Base-by-base conservation (phyloP, 2,113 vertebrate species). In the Gymnocephalus cernua region DNA sequence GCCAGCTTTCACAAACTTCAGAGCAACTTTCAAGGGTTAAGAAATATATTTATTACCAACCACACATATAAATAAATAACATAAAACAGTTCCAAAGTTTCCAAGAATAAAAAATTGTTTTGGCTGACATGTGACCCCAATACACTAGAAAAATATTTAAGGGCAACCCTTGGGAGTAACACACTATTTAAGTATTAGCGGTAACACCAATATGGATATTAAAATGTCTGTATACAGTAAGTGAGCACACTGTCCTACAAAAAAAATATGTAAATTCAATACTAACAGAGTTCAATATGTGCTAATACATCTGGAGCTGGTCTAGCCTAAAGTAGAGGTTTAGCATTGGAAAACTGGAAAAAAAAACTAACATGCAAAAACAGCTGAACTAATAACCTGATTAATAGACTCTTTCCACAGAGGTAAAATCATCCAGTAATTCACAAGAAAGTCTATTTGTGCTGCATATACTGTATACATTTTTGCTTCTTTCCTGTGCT, bases 61-160 rank as follows among this genome's bases (percentile, higher is more conserved):
- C 3, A 81, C 3, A 81, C 10, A 70, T 23, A 79, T 6, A 82
- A 87, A 91, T 89, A 90, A 89, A 89, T 91, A 91, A 73, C 35
- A 84, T n/a, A 72, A 78, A 89, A 78, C 48, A 68, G 50, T 5
- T 78, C 3, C 9, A 61, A 80, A 48, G 50, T 21, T 0, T 7
- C 1, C 9, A 58, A 53, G 5, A 50, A 63, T 62, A 41, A 23
- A 67, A 77, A 53, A 61, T 4, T 41, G 29, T 61, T 89, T 86
- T 86, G 64, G 70, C 77, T 73, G 18, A 69, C 45, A 35, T 41
- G 10, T 45, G 12, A 65, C 38, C 38, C 10, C 12, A 71, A 47
- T 21, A 77, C 11, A 58, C 25, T 21, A 56, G 38, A 44, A 10
- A 74, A 65, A 56, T 56, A 75, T 64, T 59, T 56, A 87, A 90